phyloP scores from a whole-genome alignment of 2,113 vertebrate species.

The Microcebus murinus region DNA sequence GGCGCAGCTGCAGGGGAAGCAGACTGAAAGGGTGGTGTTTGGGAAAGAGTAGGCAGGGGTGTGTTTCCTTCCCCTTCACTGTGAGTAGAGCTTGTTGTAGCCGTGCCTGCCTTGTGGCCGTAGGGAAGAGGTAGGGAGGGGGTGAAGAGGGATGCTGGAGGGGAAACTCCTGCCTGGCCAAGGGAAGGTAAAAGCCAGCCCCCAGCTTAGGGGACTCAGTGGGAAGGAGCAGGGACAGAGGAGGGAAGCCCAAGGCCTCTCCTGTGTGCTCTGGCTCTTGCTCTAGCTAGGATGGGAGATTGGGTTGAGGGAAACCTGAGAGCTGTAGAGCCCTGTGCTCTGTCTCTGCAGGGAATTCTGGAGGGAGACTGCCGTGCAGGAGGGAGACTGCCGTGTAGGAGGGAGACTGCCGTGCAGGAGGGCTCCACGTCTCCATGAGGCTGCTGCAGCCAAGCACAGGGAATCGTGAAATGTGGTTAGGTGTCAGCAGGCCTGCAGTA shows the following conservation, averaged over 20 bases:
- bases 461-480: background rate
- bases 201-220: background rate
- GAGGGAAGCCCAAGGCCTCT: background rate
- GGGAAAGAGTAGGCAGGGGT: background rate
- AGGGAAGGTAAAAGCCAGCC: background rate
- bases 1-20: background rate
- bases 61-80: background rate
- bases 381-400: background rate
- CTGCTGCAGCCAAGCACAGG: background rate
- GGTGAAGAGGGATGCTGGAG: too few relatives aligned
- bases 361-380: background rate
- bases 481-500: background rate
- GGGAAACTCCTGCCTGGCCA: background rate
- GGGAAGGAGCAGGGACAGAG: background rate
- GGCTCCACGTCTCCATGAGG: background rate
- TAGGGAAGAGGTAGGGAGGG: background rate
- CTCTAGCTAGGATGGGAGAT: background rate
- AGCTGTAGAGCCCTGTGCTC: background rate
- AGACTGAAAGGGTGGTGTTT: background rate
- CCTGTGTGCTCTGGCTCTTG: background rate
- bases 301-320: background rate
- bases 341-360: background rate
- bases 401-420: too few relatives aligned
- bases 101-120: too few relatives aligned
- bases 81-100: background rate